Evolutionary conservation across 2,113 vertebrate genomes (phyloP), one percentile per base, ranked within the genome.

Genomic region (Amphilophus citrinellus): DNA sequence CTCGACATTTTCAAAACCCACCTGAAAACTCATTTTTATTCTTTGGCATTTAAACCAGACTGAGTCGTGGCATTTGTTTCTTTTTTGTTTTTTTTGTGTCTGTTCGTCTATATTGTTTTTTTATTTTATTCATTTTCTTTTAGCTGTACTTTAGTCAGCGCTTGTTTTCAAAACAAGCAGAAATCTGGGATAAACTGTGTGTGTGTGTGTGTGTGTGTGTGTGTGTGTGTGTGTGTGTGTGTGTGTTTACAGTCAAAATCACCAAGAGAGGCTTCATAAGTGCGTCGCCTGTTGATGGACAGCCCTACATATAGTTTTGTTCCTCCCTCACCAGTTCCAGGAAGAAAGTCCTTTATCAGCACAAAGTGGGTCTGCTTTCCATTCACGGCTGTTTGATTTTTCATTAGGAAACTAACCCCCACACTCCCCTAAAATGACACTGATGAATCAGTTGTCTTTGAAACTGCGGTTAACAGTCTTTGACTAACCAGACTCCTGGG

Each of bases 371-470:
- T 82, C 79, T 88, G 59, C 82, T 88, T 86, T 81, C 71, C 61
- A 62, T 80, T 90, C 79, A 81, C 3, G 24, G 30, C 57, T 84
- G 32, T 87, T 86, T 88, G 79, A 86, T 83, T 91, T 87, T 87
- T 93, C 60, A 85, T 87, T 86, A 76, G 78, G n/a, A 82, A 60
- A 76, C 65, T 24, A 82, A 66, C 82, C 79, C 60, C n/a, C 37
- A 50, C 27, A 47, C 44, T 82, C 76, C 20, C 47, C 22, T 39
- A 32, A 56, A 62, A 20, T 76, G 87, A 84, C 89, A 83, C 44
- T 88, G 89, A 92, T 90, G 84, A 93, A 89, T 92, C 87, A 88
- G 89, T 85, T 89, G 71, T 86, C 88, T 89, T 91, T 93, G 84
- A 90, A 88, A 87, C 32, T 8, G 63, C 71, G 89, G 82, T 35